These are phyloP conservation scores for Phasia obesa DNA, from an alignment of 2,888 invertebrate genomes.

Conservation along the genomic window DNA sequence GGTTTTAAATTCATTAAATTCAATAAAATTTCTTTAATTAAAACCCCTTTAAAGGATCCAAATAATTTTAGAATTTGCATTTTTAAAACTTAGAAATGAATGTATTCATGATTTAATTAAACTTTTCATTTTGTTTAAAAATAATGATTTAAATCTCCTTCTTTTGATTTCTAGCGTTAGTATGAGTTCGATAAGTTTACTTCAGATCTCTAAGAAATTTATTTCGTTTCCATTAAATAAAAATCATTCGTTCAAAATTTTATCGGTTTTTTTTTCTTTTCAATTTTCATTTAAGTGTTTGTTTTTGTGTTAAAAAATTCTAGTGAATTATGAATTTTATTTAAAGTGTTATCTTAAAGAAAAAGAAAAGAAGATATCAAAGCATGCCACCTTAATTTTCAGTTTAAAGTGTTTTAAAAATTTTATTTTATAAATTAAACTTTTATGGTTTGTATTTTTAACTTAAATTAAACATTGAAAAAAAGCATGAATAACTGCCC, in stretches of 20 bases:
- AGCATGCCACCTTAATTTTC: conserved; percentile 69
- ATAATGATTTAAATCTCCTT: conserved; percentile 20
- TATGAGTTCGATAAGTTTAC: conserved; percentile 43
- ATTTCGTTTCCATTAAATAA: neutral
- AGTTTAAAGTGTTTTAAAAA: conserved; percentile 67
- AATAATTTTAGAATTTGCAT: too few species aligned
- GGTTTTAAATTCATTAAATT: too few species aligned
- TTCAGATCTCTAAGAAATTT: conserved; percentile 12
- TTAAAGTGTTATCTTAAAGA: conserved; percentile 48
- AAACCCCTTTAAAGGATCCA: too few species aligned
- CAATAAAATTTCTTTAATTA: too few species aligned
- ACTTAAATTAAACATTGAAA: conserved; percentile 42
- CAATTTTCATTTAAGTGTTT: conserved; percentile 47
- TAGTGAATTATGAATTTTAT: conserved; percentile 57
- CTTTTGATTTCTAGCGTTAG: conserved; percentile 31
- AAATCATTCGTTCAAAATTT: conserved; percentile 27
- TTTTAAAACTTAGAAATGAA: too few species aligned
- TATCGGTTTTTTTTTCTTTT: conserved; percentile 52
- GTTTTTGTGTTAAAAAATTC: conserved; percentile 39
- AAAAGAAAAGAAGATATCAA: conserved; percentile 40
- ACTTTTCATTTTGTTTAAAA: neutral
- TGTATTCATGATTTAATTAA: neutral
- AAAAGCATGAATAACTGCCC: conserved; percentile 69
- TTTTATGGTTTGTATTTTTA: conserved; percentile 72
- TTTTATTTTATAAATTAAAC: conserved; percentile 60